phyloP scores from a whole-genome alignment of 2,888 invertebrate genomes.

The Eristalis intricaria region DNA sequence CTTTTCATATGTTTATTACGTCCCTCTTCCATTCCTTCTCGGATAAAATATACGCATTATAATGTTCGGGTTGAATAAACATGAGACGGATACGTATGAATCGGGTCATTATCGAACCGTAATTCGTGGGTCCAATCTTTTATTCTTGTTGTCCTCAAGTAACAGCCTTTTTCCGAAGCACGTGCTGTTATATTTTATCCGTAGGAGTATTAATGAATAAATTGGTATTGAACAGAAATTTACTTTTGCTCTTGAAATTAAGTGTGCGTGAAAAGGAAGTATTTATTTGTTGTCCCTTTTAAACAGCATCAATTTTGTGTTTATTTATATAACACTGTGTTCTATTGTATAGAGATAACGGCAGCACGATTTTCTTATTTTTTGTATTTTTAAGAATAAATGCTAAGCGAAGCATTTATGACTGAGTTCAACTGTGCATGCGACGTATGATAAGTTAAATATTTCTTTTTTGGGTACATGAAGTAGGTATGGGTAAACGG shows the following conservation, averaged over 20 bases:
- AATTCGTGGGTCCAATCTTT: slow-evolving; percentile 14
- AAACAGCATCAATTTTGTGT: neutral
- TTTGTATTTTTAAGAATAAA: neutral
- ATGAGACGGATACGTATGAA: slow-evolving; percentile 21
- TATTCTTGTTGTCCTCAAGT: slow-evolving; percentile 4
- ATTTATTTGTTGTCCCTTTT: neutral
- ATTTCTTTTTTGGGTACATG: neutral
- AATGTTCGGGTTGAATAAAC: slow-evolving; percentile 28
- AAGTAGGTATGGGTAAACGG: neutral
- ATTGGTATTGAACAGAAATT: neutral
- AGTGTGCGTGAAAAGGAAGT: neutral
- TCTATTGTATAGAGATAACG: no score
- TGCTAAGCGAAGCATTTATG: neutral
- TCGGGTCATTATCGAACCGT: slow-evolving; percentile 23
- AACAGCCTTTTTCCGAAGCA: neutral
- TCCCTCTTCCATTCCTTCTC: slow-evolving; percentile 20
- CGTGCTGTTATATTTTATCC: slow-evolving; percentile 8
- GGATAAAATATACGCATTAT: slow-evolving; percentile 31
- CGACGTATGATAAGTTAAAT: neutral
- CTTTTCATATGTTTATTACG: slow-evolving; percentile 42
- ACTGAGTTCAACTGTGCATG: neutral
- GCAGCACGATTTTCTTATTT: no score
- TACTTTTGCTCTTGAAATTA: neutral
- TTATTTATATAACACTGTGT: no score
- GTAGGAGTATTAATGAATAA: neutral